A percentile compares a stretch with the other conserved stretches of the same genome.
Conservation (phyloP, 2,113 vertebrate genomes). For the Dicerorhinus sumatrensis region DNA sequence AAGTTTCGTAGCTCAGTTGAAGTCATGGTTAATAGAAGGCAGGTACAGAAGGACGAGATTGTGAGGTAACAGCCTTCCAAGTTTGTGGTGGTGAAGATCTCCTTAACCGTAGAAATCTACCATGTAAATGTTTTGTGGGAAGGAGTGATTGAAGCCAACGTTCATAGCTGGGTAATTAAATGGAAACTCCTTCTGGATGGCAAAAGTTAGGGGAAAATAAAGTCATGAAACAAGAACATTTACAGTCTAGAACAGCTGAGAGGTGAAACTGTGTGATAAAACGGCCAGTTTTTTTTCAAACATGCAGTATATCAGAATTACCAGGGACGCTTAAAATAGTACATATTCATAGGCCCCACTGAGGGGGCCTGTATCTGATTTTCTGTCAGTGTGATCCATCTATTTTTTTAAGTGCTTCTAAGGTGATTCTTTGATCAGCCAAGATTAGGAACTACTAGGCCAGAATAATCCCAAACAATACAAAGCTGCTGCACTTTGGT, state of each 20-base stretch:
- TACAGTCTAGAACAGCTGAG: background rate
- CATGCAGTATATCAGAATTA: background rate
- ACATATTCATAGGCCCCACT: background rate
- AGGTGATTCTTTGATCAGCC: background rate
- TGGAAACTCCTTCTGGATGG: background rate
- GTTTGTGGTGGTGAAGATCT: background rate
- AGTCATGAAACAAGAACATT: background rate
- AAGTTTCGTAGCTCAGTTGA: background rate
- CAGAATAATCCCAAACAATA: background rate
- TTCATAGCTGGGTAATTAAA: constrained; percentile 21
- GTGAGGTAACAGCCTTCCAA: background rate
- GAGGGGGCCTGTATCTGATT: background rate
- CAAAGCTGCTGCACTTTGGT: background rate
- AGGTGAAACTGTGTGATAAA: background rate
- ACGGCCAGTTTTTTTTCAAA: background rate
- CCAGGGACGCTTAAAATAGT: background rate
- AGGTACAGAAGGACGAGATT: background rate
- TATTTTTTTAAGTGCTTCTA: background rate
- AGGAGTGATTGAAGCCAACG: background rate
- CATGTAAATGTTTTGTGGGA: background rate
- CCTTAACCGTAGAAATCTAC: background rate
- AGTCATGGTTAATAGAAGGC: background rate
- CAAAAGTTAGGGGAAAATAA: background rate
- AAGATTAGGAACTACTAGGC: background rate
- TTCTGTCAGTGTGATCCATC: background rate